phyloP scores from a whole-genome alignment of 2,797 vertebrate species.

The Eulemur coronatus region DNA sequence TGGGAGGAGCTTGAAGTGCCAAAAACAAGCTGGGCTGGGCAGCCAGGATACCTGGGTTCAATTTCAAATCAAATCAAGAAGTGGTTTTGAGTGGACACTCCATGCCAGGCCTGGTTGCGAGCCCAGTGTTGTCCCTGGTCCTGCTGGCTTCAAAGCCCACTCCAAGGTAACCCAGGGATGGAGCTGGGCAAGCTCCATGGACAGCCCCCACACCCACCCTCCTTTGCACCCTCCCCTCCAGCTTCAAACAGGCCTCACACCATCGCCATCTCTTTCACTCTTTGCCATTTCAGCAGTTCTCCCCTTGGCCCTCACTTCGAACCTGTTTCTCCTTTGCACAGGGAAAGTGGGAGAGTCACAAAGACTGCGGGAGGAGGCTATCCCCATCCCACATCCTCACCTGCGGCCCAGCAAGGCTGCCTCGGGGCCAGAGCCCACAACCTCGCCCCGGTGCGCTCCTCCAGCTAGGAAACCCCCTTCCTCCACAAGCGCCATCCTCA shows the following conservation, averaged over 20 bases:
- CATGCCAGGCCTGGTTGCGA: too few species aligned
- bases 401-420: neutral
- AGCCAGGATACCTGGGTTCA: neutral
- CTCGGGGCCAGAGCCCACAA: neutral
- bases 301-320: neutral
- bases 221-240: neutral
- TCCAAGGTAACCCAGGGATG: neutral
- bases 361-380: too few species aligned
- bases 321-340: neutral
- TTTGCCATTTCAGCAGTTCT: neutral
- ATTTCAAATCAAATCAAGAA: neutral
- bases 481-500: neutral
- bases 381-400: neutral
- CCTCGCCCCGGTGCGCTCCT: neutral
- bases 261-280: neutral
- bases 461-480: neutral
- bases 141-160: neutral
- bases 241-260: neutral
- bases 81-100: neutral
- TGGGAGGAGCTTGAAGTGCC: neutral
- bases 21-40: conserved; percentile 18
- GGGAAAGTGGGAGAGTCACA: neutral
- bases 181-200: neutral
- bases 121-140: neutral
- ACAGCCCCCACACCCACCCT: neutral